These are phyloP conservation scores for Mastigias papua DNA, from an alignment of 30 jellyfish, hydroid and myxozoan genomes.

Conservation along the genomic window DNA sequence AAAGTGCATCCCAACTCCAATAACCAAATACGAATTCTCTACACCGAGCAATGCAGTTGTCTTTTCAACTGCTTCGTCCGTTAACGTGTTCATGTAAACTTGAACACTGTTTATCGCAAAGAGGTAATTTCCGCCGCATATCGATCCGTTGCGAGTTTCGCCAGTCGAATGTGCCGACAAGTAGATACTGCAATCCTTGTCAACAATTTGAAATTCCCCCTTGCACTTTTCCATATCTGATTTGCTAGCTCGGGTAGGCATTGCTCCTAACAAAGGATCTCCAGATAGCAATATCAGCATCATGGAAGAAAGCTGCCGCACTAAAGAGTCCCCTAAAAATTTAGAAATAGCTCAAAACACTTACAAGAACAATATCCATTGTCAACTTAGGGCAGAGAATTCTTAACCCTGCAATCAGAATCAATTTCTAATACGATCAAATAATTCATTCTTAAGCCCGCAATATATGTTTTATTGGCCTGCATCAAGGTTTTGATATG, in stretches of 20 bases:
- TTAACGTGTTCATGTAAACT: slow-evolving; percentile 65
- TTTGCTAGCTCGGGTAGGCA: slow-evolving; percentile 61
- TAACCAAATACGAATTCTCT: slow-evolving; percentile 69
- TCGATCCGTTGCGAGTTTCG: slow-evolving; percentile 26
- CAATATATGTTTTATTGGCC: no score
- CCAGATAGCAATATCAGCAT: slow-evolving; percentile 72
- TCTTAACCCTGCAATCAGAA: no score
- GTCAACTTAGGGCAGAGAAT: no score
- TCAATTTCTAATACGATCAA: no score
- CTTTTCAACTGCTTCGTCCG: slow-evolving; percentile 51
- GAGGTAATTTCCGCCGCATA: slow-evolving; percentile 68
- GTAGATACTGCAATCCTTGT: slow-evolving; percentile 85
- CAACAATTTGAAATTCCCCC: slow-evolving; percentile 79
- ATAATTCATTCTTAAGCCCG: no score
- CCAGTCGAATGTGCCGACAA: slow-evolving; percentile 68
- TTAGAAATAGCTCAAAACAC: background rate
- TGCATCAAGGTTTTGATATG: no score
- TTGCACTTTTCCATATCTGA: slow-evolving; percentile 64
- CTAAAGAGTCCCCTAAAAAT: slow-evolving; percentile 85
- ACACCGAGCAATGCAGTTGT: slow-evolving; percentile 44
- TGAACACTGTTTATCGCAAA: slow-evolving; percentile 56
- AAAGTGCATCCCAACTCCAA: slow-evolving; percentile 95
- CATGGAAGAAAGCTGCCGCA: slow-evolving; percentile 81
- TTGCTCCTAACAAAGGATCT: slow-evolving; percentile 69
- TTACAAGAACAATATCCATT: no score